These are phyloP conservation scores for Syngnathoides biaculeatus DNA, from an alignment of 2,113 vertebrate genomes.

Conservation along the genomic window DNA sequence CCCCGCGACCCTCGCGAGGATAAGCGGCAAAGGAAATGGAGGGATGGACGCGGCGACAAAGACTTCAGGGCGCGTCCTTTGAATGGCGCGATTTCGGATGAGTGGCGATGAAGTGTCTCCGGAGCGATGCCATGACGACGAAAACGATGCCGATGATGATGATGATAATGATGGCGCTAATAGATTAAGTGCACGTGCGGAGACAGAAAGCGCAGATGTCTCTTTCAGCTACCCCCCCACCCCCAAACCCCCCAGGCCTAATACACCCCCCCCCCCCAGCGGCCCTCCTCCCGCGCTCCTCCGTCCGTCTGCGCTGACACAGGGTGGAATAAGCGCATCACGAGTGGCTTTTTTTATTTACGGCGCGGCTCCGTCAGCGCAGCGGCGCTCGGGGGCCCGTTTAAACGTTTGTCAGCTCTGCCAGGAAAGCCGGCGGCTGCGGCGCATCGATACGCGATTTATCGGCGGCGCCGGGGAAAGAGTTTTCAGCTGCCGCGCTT, in stretches of 20 bases:
- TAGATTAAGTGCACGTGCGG: constrained; percentile 13
- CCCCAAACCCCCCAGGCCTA: background rate
- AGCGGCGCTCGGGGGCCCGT: constrained; percentile 22
- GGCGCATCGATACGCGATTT: constrained; percentile 12
- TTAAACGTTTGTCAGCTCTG: constrained; percentile 25
- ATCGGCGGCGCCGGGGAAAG: background rate
- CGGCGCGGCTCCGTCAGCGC: constrained; percentile 20
- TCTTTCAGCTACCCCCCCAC: constrained; percentile 49
- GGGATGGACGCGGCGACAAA: too few species aligned
- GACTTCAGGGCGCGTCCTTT: too few species aligned
- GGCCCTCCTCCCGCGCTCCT: constrained; percentile 5
- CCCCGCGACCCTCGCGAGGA: too few species aligned
- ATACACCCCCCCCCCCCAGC: background rate
- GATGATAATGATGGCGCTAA: constrained; percentile 26
- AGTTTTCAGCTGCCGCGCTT: background rate
- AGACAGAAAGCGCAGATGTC: constrained; percentile 56
- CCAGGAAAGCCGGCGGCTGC: constrained; percentile 28
- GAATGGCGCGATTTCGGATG: constrained; percentile 27
- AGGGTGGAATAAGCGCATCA: constrained; percentile 16
- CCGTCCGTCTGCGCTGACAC: constrained; percentile 33
- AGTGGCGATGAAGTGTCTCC: constrained; percentile 36
- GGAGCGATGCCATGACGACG: constrained; percentile 14
- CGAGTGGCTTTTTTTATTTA: constrained; percentile 50
- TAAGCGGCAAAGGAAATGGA: too few species aligned
- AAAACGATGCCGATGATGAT: constrained; percentile 20